Evolutionary conservation across 2,888 invertebrate species (phyloP).

Genomic region (Geotrupes spiniger): DNA sequence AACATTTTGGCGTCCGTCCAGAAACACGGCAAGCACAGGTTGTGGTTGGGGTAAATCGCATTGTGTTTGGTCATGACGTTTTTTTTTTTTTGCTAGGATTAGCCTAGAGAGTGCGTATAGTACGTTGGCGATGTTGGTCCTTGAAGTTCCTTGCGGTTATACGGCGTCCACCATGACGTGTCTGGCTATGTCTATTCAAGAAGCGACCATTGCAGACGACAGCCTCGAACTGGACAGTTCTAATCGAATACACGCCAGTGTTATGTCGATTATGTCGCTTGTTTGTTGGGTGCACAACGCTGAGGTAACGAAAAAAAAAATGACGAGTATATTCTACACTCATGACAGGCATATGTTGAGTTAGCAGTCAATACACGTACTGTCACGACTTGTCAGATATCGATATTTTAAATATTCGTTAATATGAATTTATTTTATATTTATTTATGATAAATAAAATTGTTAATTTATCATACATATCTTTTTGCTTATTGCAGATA

Average conservation of each 20-base stretch:
- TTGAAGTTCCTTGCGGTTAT: slow-evolving; percentile 62
- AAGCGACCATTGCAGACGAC: slow-evolving; percentile 50
- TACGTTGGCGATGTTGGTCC: slow-evolving; percentile 55
- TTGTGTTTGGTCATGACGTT: neutral
- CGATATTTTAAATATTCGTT: too few relatives aligned
- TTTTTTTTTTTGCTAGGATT: slow-evolving; percentile 31
- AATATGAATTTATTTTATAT: too few relatives aligned
- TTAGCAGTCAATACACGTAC: too few relatives aligned
- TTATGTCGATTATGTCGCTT: slow-evolving; percentile 60
- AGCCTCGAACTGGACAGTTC: slow-evolving; percentile 41
- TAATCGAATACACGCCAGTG: slow-evolving; percentile 60
- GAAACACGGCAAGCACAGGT: slow-evolving; percentile 49
- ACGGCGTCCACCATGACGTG: slow-evolving; percentile 59
- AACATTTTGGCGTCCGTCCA: slow-evolving; percentile 50
- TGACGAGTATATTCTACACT: too few relatives aligned
- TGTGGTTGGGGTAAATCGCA: neutral
- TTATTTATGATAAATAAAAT: neutral
- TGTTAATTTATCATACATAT: neutral
- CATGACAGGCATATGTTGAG: too few relatives aligned
- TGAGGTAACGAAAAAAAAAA: slow-evolving; percentile 32
- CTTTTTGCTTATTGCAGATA: slow-evolving; percentile 34
- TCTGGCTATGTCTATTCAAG: slow-evolving; percentile 61
- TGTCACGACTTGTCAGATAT: too few relatives aligned
- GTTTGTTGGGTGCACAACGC: slow-evolving; percentile 63
- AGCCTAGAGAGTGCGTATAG: slow-evolving; percentile 57